A percentile compares a stretch with the other conserved stretches of the same genome.
Evolutionary conservation across 2,888 invertebrate genomes (phyloP).

Genomic region (Eupelmus urozonus): DNA sequence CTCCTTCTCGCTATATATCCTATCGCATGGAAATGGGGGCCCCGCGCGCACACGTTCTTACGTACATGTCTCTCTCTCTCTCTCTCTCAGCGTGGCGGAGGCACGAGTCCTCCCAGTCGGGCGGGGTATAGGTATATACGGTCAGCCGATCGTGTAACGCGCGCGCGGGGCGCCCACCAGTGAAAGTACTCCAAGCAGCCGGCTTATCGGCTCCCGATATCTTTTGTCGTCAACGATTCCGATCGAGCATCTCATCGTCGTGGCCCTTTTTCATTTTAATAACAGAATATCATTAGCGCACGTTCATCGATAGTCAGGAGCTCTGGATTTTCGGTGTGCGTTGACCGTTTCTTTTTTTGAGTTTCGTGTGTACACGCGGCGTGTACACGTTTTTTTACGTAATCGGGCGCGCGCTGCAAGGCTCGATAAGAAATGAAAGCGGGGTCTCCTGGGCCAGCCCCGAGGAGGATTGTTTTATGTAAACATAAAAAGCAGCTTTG

Average conservation of each 20-base stretch:
- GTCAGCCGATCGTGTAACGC: slow-evolving; percentile 10
- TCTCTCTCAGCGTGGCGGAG: not conserved
- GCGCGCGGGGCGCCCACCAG: slow-evolving; percentile 32
- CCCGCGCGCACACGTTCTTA: no score
- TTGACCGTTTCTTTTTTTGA: not conserved
- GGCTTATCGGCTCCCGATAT: slow-evolving; percentile 51
- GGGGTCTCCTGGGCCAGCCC: not conserved
- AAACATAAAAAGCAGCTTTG: slow-evolving; percentile 22
- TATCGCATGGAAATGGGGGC: slow-evolving; percentile 15
- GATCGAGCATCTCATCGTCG: not conserved
- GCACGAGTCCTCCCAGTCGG: not conserved
- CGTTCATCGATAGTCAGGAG: no score
- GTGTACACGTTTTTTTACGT: slow-evolving; percentile 29
- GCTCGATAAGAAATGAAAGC: slow-evolving; percentile 51
- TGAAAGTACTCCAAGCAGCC: slow-evolving; percentile 45
- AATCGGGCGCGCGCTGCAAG: not conserved
- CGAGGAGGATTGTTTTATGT: slow-evolving; percentile 40
- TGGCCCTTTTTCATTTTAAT: not conserved
- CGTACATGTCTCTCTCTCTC: not conserved
- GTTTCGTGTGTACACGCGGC: not conserved
- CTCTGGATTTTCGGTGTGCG: no score
- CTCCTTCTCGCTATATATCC: not conserved
- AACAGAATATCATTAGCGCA: no score
- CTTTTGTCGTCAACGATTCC: slow-evolving; percentile 42
- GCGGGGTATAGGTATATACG: not conserved